Evolutionary conservation across 37 sponge, comb jelly and placozoan species (phyloP), one percentile per base, ranked within the genome.

Genomic region (Haliclona indistincta): DNA sequence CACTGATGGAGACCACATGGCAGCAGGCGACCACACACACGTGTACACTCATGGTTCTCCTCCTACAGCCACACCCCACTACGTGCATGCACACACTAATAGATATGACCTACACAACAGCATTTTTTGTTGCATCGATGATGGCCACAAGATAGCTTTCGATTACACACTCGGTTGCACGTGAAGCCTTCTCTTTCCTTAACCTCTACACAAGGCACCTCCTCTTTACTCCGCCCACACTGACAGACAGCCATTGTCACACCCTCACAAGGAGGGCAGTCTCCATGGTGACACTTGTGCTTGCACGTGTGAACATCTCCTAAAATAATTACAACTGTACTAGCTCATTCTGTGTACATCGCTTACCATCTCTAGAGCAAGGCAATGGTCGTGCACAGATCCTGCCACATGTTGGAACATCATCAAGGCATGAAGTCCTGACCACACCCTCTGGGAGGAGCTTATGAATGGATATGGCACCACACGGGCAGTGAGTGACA

Each of bases 401-500:
- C 8, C 68, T 77, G 35, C 62, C 56, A 72, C 97, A 97, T 17
- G 89, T 90, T 3, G 94, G 97, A 43, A 97, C 78, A 49, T 88
- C 74, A 44, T 97, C 97, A 23, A 93, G 82, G 73, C 97, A 97
- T 2, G 94, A 87, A 11, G 64, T 73, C 76, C 97, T 79, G 34
- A 23, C 54, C 43, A 25, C 63, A 4, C 77, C 87, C 38, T 56
- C 43, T 0, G 79, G 35, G 0, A 84, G 67, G 22, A 92, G 80
- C 28, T 75, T 45, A 0, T 60, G 52, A 20, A 96, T 32, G 44
- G 68, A 69, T 38, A 68, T 81, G 62, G 88, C 77, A 33, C 97
- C 91, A 84, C 97, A 97, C 15, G 93, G 97, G 79, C 97, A 96
- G 47, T 52, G 61, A 28, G 71, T 86, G 22, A 89, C 83, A 23